These are phyloP conservation scores for Aphrocallistes beatrix DNA, from an alignment of 37 sponge, comb jelly and placozoan species.

Conservation along the genomic window DNA sequence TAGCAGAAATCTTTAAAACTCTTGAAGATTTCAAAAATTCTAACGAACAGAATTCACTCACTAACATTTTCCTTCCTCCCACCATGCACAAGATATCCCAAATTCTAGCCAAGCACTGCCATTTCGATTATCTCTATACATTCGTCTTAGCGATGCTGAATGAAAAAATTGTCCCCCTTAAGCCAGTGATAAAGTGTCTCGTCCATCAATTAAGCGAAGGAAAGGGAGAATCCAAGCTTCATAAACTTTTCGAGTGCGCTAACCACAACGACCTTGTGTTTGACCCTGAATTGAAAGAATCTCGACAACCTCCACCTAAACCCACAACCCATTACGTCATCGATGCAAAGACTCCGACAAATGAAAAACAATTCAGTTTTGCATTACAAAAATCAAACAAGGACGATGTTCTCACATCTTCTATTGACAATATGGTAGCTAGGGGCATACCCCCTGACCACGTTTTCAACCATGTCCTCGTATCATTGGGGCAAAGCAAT, in stretches of 20 bases:
- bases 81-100: conserved; percentile 8
- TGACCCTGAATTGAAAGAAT: neutral
- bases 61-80: neutral
- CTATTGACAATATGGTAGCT: neutral
- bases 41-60: neutral
- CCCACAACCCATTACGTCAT: neutral
- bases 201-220: neutral
- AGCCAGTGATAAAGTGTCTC: neutral
- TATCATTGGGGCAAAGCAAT: neutral
- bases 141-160: neutral
- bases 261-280: neutral
- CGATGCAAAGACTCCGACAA: neutral
- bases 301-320: neutral
- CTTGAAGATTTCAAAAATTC: neutral
- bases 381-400: neutral
- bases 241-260: neutral
- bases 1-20: neutral
- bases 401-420: neutral
- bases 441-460: neutral
- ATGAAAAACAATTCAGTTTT: neutral
- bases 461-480: neutral
- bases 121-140: neutral
- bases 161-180: neutral
- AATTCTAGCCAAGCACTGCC: neutral
- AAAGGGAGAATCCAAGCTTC: neutral